These are phyloP conservation scores for Tarsius wallacei DNA, from an alignment of 2,797 vertebrate species.

Conservation along the genomic window DNA sequence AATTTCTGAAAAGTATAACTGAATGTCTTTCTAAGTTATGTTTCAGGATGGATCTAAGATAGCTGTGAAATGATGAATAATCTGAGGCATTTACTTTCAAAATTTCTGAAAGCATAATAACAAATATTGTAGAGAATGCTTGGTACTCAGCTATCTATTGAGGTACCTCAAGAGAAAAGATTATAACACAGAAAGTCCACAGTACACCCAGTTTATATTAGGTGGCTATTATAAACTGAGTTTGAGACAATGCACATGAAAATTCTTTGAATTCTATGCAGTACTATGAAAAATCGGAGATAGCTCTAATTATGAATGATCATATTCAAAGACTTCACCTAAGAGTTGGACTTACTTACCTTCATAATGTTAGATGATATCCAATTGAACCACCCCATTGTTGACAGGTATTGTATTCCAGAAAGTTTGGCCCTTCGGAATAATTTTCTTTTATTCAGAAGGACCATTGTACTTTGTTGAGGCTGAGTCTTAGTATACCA, in stretches of 20 bases:
- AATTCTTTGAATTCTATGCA: constrained; percentile 29
- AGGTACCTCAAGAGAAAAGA: constrained; percentile 65
- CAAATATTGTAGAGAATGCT: constrained; percentile 65
- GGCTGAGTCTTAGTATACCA: not conserved
- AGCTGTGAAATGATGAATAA: constrained; percentile 79
- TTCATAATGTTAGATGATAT: constrained; percentile 29
- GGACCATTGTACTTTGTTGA: not conserved
- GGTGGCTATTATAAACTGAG: constrained; percentile 43
- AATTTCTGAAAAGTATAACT: constrained; percentile 79
- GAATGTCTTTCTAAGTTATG: constrained; percentile 74
- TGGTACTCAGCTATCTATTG: constrained; percentile 57
- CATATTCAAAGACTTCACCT: constrained; percentile 36
- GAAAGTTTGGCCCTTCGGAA: constrained; percentile 9
- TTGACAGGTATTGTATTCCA: not conserved
- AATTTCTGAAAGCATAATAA: constrained; percentile 62
- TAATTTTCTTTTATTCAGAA: constrained; percentile 33
- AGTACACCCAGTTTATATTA: constrained; percentile 45
- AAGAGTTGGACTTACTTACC: constrained; percentile 10
- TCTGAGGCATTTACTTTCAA: constrained; percentile 76
- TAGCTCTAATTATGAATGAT: constrained; percentile 45
- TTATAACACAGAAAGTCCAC: constrained; percentile 28
- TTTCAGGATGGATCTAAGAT: constrained; percentile 75
- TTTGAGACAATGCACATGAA: constrained; percentile 3
- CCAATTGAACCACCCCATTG: not conserved
- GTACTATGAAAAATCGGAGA: constrained; percentile 22